These are phyloP conservation scores for Cataglyphis livida DNA, from an alignment of 2,888 invertebrate species.

Conservation along the genomic window DNA sequence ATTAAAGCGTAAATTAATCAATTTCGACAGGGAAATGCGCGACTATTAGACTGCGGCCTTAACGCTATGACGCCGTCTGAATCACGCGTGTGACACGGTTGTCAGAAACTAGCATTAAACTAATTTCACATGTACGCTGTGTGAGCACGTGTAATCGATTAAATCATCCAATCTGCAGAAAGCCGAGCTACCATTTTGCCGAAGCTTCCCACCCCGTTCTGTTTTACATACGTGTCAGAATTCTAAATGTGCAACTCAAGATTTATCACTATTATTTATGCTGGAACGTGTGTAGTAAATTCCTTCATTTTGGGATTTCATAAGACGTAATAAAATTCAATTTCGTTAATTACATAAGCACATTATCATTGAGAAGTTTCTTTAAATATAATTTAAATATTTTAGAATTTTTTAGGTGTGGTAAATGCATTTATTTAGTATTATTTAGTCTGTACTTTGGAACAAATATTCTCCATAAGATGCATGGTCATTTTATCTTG, in stretches of 20 bases:
- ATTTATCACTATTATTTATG: constrained; percentile 1
- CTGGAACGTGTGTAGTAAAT: not conserved
- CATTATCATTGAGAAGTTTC: not conserved
- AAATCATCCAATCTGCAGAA: constrained; percentile 39
- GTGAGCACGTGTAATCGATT: constrained; percentile 33
- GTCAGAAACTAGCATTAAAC: constrained; percentile 49
- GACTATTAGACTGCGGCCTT: constrained; percentile 15
- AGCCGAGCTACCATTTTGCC: not conserved
- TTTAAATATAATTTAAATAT: not conserved
- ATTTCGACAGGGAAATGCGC: constrained; percentile 27
- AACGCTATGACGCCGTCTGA: constrained; percentile 41
- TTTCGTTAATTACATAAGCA: not conserved
- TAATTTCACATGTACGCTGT: constrained; percentile 36
- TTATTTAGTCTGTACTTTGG: constrained; percentile 3
- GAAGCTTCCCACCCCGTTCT: not conserved
- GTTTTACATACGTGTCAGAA: not conserved
- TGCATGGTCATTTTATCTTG: constrained; percentile 4
- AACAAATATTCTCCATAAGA: constrained; percentile 23
- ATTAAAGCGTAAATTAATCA: constrained; percentile 7
- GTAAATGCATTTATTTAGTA: not conserved
- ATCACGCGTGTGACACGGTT: constrained; percentile 38
- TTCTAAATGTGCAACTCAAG: not conserved
- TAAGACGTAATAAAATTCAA: not conserved
- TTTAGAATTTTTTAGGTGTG: not conserved
- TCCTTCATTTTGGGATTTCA: not conserved